These are phyloP conservation scores for Anguilla pacifica DNA, from an alignment of 2,797 vertebrate species.

Conservation along the genomic window DNA sequence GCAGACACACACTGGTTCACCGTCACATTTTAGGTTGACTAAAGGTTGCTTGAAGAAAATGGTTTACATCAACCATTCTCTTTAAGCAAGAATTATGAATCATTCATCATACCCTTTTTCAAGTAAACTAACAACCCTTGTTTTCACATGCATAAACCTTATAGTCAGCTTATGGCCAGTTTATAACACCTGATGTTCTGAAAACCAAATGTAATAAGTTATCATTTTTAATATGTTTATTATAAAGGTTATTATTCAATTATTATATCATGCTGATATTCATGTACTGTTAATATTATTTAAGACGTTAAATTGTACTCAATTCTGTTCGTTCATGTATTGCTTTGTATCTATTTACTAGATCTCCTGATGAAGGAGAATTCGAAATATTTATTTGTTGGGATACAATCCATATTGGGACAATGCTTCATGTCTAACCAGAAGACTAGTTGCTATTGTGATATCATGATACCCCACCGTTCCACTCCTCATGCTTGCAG, in stretches of 20 bases:
- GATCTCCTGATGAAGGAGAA: not conserved
- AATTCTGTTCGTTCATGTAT: not conserved
- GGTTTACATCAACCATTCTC: not conserved
- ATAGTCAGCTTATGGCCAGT: not conserved
- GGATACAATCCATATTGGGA: not conserved
- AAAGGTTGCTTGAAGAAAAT: not conserved
- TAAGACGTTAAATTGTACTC: not conserved
- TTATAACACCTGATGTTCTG: not conserved
- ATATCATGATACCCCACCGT: not conserved
- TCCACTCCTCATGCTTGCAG: not conserved
- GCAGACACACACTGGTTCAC: no score
- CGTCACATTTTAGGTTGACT: not conserved
- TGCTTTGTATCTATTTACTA: not conserved
- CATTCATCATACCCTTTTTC: not conserved
- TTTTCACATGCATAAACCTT: not conserved
- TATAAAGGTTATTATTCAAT: not conserved
- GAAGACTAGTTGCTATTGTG: not conserved
- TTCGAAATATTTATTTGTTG: not conserved
- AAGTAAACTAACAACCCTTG: not conserved
- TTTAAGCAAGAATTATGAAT: not conserved
- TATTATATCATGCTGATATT: not conserved
- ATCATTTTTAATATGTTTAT: not conserved
- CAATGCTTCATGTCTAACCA: not conserved
- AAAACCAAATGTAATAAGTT: not conserved
- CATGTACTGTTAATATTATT: not conserved